Percentiles rank a stretch among this genome's conserved stretches.
phyloP scores from a whole-genome alignment of 2,888 invertebrate species.

The Drosophila robusta region DNA sequence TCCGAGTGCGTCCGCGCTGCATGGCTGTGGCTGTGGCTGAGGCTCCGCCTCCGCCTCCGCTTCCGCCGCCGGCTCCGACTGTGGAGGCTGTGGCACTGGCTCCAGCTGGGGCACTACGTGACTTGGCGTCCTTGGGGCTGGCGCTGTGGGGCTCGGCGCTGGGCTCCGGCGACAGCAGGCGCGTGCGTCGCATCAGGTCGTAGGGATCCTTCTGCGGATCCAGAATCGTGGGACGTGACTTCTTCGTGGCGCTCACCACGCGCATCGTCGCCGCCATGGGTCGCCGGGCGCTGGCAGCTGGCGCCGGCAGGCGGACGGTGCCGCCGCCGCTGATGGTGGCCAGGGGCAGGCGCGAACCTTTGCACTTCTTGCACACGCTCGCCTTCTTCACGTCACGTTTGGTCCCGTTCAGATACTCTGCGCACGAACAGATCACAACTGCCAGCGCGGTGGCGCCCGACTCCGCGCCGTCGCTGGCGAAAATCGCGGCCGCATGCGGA shows the following conservation, averaged over 20 bases:
- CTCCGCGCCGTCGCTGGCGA: constrained; percentile 49
- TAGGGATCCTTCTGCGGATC: constrained; percentile 91
- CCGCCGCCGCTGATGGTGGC: constrained; percentile 90
- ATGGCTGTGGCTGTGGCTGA: constrained; percentile 76
- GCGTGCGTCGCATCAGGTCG: constrained; percentile 92
- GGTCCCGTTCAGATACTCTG: constrained; percentile 92
- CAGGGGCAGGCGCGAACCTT: constrained; percentile 91
- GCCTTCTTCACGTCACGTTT: constrained; percentile 91
- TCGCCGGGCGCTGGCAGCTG: constrained; percentile 62
- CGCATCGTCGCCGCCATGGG: constrained; percentile 87
- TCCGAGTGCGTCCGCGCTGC: constrained; percentile 86
- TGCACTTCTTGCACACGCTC: constrained; percentile 93
- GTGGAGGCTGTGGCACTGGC: constrained; percentile 20
- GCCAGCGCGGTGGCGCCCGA: constrained; percentile 86
- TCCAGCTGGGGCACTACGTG: constrained; percentile 71
- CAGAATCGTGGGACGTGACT: constrained; percentile 88
- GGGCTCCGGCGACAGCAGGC: constrained; percentile 88
- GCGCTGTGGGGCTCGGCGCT: constrained; percentile 16
- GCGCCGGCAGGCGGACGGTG: constrained; percentile 86
- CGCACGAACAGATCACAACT: constrained; percentile 92
- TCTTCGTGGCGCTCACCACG: constrained; percentile 86
- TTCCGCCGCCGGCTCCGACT: no score
- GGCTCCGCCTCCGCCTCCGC: no score
- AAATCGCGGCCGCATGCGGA: constrained; percentile 77
- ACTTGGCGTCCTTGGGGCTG: constrained; percentile 66